Evolutionary conservation across 2,888 invertebrate genomes (phyloP), one percentile per base, ranked within the genome.

Genomic region (Marronus borbonicus): DNA sequence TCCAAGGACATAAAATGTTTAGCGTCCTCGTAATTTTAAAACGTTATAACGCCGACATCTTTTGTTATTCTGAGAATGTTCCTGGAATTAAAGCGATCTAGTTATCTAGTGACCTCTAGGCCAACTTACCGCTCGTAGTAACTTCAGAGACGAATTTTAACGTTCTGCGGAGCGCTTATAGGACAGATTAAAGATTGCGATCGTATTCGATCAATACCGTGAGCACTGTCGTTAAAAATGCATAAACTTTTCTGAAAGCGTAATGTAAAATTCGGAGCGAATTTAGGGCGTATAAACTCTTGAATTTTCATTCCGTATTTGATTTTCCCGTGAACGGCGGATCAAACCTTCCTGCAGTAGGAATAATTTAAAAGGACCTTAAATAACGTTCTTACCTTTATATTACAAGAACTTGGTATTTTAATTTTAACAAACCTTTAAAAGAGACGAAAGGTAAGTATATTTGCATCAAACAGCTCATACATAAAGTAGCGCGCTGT

Each of bases 201-300:
- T 28, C 17, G 50, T 4, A 31, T 50, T 68, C 50, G 68, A 68
- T 68, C 68, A 50, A 68, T 68, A 68, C 28, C 8, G 20, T 17
- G n/a, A 49, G 50, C n/a, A 20, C 7, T 7, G 68, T 50, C 28
- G 68, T 68, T 68, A 68, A 50, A 50, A 68, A 68, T 68, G 68
- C 68, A 68, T 14, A 68, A 68, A 68, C 68, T 68, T 68, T 68
- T 68, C 24, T 4, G 68, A 49, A 68, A 68, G 28, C 49, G 68
- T 68, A 50, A 50, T 49, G 24, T 20, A 68, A 24, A 50, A 49
- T 50, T 68, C 28, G 50, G 28, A 14, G 12, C 5, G 7, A 50
- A 68, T 49, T 50, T 28, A 28, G 50, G 5, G 8, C 12, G 28
- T 68, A 68, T 28, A 50, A 68, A 50, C 24, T 49, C 20, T 50